Evolutionary conservation across 1,140 invertebrate genomes (phyloP).

Genomic region (Drosophila funebris): DNA sequence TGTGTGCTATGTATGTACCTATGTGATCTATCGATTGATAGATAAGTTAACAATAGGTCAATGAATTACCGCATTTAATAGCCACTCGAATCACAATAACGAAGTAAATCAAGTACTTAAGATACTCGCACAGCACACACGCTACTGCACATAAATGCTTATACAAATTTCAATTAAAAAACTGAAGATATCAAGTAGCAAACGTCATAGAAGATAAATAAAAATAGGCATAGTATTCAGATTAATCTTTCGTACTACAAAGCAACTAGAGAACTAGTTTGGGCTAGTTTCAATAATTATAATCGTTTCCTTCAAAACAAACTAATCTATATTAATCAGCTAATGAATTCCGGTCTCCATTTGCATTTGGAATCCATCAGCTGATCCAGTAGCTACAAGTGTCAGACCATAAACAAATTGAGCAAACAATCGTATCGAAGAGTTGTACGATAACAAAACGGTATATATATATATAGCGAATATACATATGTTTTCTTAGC

Average conservation of each 20-base stretch:
- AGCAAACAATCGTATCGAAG: not conserved
- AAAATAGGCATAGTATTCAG: not conserved
- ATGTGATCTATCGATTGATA: not conserved
- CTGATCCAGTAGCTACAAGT: constrained; percentile 13
- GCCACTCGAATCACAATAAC: not conserved
- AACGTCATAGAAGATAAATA: not conserved
- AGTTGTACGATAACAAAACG: not conserved
- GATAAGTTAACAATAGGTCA: not conserved
- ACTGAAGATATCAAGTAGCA: no score
- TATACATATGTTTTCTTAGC: not conserved
- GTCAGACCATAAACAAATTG: not conserved
- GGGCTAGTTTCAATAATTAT: not conserved
- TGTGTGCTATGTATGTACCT: no score
- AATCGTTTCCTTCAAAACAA: constrained; percentile 1
- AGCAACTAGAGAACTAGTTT: not conserved
- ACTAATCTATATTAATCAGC: constrained; percentile 4
- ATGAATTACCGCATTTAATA: not conserved
- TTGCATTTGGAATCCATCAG: constrained; percentile 6
- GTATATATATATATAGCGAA: not conserved
- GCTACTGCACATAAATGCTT: no score
- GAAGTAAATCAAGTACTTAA: no score
- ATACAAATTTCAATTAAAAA: no score
- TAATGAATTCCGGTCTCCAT: not conserved
- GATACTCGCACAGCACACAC: no score
- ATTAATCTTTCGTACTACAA: not conserved